Percentiles rank a stretch among this genome's conserved stretches.
Conservation (phyloP, 2,797 vertebrate genomes). For the Eptatretus atami region DNA sequence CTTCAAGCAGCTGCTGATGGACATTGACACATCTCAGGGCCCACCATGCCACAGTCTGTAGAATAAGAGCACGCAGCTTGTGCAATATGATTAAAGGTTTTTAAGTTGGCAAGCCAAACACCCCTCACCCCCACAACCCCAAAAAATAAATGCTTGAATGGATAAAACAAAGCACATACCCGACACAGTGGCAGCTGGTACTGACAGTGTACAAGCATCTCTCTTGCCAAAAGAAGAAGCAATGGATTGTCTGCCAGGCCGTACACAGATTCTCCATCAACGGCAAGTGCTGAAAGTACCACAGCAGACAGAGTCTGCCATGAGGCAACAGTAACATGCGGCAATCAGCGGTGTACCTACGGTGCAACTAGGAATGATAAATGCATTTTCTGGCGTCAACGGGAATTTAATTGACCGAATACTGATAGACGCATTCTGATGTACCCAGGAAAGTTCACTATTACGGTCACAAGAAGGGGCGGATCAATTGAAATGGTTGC, state of each 20-base stretch:
- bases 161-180: constrained; percentile 17
- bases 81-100: not conserved
- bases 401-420: no score
- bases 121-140: not conserved
- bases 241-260: constrained; percentile 35
- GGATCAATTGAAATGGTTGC: no score
- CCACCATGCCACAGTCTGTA: constrained; percentile 57
- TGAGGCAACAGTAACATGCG: no score
- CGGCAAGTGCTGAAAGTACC: constrained; percentile 15
- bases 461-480: no score
- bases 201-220: constrained; percentile 31
- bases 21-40: constrained; percentile 35
- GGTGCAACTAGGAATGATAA: no score
- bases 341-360: no score
- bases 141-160: constrained; percentile 9
- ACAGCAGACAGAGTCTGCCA: no score
- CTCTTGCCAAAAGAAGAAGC: constrained; percentile 34
- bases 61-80: constrained; percentile 6
- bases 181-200: constrained; percentile 28
- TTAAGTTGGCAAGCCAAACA: not conserved
- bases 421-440: no score
- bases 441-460: no score
- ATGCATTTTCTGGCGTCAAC: no score
- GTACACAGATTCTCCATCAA: constrained; percentile 66
- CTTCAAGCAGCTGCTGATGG: constrained; percentile 62